phyloP scores from a whole-genome alignment of 2,113 vertebrate species.

The Zapornia atra region DNA sequence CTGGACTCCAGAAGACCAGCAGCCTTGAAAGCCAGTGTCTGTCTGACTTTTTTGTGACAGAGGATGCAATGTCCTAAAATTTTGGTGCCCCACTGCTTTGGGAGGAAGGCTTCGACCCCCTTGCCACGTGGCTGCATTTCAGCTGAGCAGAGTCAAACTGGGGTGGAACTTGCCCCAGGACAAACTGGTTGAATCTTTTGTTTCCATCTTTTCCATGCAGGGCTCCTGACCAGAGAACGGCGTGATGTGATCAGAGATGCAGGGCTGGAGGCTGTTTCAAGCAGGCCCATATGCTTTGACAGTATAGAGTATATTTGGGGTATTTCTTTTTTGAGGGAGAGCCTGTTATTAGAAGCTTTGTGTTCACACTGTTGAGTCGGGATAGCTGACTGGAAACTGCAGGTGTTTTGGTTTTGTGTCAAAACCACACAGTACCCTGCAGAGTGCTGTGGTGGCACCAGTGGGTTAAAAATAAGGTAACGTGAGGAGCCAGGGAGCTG shows the following conservation, averaged over 20 bases:
- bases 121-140: not conserved
- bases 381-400: not conserved
- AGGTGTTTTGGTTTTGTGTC: not conserved
- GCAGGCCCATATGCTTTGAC: not conserved
- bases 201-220: not conserved
- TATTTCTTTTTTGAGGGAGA: not conserved
- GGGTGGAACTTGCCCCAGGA: not conserved
- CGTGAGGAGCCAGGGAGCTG: not conserved
- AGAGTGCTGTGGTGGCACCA: not conserved
- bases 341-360: not conserved
- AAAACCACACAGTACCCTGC: not conserved
- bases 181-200: not conserved
- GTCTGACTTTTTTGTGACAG: not conserved
- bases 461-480: not conserved
- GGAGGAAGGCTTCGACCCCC: not conserved
- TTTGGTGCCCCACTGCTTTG: not conserved
- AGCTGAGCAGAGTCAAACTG: not conserved
- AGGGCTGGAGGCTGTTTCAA: not conserved
- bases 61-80: fast-evolving
- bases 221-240: not conserved
- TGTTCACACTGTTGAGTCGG: not conserved
- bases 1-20: not conserved
- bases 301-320: not conserved
- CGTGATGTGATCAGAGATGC: not conserved
- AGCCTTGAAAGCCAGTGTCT: not conserved